A percentile compares a stretch with the other conserved stretches of the same genome.
Evolutionary conservation across 1,140 invertebrate species (phyloP).

Genomic region (Tenebrio molitor): DNA sequence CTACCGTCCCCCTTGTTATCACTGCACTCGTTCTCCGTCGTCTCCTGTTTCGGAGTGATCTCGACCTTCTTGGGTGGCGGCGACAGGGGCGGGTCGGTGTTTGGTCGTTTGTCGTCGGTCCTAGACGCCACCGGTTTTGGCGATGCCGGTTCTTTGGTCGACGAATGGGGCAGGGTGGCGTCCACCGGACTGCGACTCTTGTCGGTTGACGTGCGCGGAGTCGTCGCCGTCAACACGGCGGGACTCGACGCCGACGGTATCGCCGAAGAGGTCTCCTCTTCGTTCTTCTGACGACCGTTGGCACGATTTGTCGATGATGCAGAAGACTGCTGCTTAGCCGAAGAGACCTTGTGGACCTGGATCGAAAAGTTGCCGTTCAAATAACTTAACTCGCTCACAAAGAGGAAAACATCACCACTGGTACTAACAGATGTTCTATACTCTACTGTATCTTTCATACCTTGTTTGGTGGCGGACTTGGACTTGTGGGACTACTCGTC

Average conservation of each 20-base stretch:
- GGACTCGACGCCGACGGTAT: conserved; percentile 68
- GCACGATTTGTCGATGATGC: conserved; percentile 41
- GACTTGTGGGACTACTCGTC: conserved; percentile 75
- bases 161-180: conserved; percentile 64
- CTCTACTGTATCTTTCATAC: too few species aligned
- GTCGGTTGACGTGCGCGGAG: conserved; percentile 65
- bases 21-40: conserved; percentile 47
- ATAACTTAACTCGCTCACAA: not conserved
- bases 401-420: too few species aligned
- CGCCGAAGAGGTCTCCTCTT: conserved; percentile 55
- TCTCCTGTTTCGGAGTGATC: conserved; percentile 34
- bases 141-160: conserved; percentile 65
- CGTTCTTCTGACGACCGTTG: conserved; percentile 58
- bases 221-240: conserved; percentile 69
- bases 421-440: too few species aligned
- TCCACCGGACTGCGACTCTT: conserved; percentile 64
- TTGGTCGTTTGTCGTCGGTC: conserved; percentile 60
- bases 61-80: conserved; percentile 47
- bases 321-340: conserved; percentile 7
- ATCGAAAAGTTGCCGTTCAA: not conserved
- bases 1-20: conserved; percentile 45
- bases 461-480: conserved; percentile 71
- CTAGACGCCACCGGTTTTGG: conserved; percentile 64
- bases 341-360: conserved; percentile 5
- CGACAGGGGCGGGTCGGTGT: conserved; percentile 2